These are phyloP conservation scores for Chouioia cunea DNA, from an alignment of 2,888 invertebrate genomes.

Conservation along the genomic window DNA sequence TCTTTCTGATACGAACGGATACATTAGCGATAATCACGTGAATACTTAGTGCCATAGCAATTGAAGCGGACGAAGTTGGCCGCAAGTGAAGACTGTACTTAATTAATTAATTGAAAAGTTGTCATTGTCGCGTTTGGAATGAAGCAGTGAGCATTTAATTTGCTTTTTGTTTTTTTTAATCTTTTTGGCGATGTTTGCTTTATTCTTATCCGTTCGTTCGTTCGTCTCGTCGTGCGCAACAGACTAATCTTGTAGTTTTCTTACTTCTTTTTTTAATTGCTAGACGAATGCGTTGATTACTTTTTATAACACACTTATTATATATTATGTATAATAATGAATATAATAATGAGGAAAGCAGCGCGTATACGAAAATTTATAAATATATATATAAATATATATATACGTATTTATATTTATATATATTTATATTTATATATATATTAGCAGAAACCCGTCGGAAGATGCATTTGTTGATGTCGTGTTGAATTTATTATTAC, in stretches of 20 bases:
- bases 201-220: conserved; percentile 33
- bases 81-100: conserved; percentile 66
- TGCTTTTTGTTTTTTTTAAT: conserved; percentile 31
- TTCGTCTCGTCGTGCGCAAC: conserved; percentile 46
- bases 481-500: conserved; percentile 64
- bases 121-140: conserved; percentile 18
- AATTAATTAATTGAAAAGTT: conserved; percentile 57
- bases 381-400: conserved; percentile 21
- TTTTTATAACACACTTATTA: conserved; percentile 3
- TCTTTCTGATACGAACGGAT: conserved; percentile 42
- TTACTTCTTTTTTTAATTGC: conserved; percentile 29
- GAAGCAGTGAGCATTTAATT: conserved; percentile 17
- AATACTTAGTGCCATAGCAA: conserved; percentile 68
- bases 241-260: not conserved
- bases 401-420: conserved; percentile 21
- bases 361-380: conserved; percentile 42
- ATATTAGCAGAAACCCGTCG: conserved; percentile 33
- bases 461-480: conserved; percentile 58
- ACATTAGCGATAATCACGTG: conserved; percentile 58
- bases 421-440: not conserved
- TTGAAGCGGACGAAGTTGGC: conserved; percentile 57
- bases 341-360: conserved; percentile 25
- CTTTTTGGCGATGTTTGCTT: conserved; percentile 13
- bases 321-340: conserved; percentile 9
- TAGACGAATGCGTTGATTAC: conserved; percentile 35